phyloP scores from a whole-genome alignment of 2,113 vertebrate genomes.

The Phaethon lepturus region DNA sequence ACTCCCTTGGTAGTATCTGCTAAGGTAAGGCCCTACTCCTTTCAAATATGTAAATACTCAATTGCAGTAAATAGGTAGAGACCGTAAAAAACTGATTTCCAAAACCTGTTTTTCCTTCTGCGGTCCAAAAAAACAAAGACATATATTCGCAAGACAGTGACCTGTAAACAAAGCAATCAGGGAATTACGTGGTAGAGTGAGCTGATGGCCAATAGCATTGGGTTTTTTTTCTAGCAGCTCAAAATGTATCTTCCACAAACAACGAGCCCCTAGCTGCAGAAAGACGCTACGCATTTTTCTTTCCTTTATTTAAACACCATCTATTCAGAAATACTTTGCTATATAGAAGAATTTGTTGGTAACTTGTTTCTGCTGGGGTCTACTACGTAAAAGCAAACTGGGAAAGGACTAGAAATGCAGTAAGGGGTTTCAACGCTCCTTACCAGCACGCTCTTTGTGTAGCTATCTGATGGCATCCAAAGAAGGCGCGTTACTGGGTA shows the following conservation, averaged over 20 bases:
- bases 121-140: not conserved
- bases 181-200: not conserved
- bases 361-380: not conserved
- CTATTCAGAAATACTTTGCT: too few relatives aligned
- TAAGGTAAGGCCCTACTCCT: not conserved
- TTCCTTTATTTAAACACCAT: not conserved
- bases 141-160: not conserved
- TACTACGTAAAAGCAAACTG: not conserved
- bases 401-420: not conserved
- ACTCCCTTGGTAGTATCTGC: not conserved
- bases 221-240: not conserved
- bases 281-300: accelerated
- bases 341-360: not conserved
- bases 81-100: not conserved
- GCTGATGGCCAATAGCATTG: not conserved
- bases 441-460: not conserved
- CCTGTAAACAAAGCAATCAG: not conserved
- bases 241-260: not conserved
- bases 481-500: not conserved
- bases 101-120: not conserved
- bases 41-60: not conserved
- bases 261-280: not conserved
- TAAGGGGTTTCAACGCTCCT: not conserved
- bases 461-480: not conserved
- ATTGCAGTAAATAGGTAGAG: not conserved